These are phyloP conservation scores for Serilophus lunatus DNA, from an alignment of 2,113 vertebrate species.

Conservation along the genomic window DNA sequence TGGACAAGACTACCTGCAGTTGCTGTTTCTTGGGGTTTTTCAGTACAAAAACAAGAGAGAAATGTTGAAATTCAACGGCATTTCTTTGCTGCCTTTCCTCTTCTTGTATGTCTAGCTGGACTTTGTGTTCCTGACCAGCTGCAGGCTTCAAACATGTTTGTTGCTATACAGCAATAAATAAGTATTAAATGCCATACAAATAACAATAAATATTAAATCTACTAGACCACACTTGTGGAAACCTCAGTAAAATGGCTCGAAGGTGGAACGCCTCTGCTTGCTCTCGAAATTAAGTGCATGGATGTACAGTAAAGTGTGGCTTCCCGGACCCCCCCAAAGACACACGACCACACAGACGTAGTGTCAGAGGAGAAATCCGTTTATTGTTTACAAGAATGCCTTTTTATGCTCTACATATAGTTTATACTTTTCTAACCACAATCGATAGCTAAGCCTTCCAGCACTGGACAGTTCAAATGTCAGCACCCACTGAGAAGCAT, in stretches of 20 bases:
- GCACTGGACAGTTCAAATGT: no score
- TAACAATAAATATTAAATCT: conserved; percentile 32
- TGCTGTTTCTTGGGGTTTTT: rapidly evolving
- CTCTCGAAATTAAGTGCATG: background rate
- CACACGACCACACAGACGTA: no score
- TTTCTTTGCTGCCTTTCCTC: background rate
- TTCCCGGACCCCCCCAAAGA: no score
- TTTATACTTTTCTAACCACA: no score
- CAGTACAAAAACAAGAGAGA: background rate
- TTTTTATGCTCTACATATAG: no score
- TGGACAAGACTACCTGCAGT: background rate
- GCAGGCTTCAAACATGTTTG: background rate
- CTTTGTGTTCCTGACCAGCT: background rate
- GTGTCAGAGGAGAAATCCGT: no score
- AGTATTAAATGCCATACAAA: background rate
- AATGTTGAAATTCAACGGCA: background rate
- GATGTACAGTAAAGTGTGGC: no score
- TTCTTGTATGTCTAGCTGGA: background rate
- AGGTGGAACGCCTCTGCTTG: background rate
- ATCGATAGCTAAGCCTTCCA: no score
- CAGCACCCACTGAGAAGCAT: no score
- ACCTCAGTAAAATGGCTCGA: background rate
- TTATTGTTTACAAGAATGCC: no score
- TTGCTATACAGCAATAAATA: background rate
- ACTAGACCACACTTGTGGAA: background rate